Base-by-base conservation (phyloP, 1,140 invertebrate genomes). In the Cheumatopsyche charites region DNA sequence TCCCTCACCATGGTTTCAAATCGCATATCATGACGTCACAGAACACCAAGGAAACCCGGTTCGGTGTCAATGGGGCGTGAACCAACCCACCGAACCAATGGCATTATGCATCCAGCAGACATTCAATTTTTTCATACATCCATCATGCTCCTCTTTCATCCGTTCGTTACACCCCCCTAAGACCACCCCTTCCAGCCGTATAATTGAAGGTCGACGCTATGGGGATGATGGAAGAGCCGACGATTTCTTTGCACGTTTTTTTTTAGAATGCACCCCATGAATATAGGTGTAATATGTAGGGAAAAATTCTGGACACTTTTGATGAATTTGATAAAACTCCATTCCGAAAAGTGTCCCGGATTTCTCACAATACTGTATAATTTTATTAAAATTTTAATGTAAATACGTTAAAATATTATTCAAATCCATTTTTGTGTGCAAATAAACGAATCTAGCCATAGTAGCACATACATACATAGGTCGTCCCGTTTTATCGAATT, bases 71-170 rank as follows among this genome's bases (percentile, higher is more conserved):
- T 68, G 66, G 49, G 66, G 47, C 66, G 66, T 68, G 47, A 68
- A 68, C 66, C n/a, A n/a, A 68, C 66, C 66, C 49, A 68, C 66
- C 47, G 42, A 4, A 11, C 25, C 49, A 42, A 36, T 25, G 47
- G 47, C 66, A 68, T 68, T 68, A 68, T 68, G 66, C 66, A 68
- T 25, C 66, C n/a, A 68, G 47, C 66, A 68, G 45, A 68, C 29
- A 68, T 68, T 68, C 66, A 68, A 68, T 68, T 68, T 68, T 68
- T 68, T 68, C 45, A 52, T 36, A 68, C 66, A 68, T 68, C 66
- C 66, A 68, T 68, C 66, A 68, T 68, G 23, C 63, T 42, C 63
- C 43, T 66, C 23, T 66, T 66, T 66, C 63, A 66, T 47, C 55
- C 55, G 3, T 36, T 25, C 47, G 47, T 7, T 2, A 15, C 23